Evolutionary conservation across 1,140 invertebrate species (phyloP), one percentile per base, ranked within the genome.

Genomic region (Drosophila nasuta): DNA sequence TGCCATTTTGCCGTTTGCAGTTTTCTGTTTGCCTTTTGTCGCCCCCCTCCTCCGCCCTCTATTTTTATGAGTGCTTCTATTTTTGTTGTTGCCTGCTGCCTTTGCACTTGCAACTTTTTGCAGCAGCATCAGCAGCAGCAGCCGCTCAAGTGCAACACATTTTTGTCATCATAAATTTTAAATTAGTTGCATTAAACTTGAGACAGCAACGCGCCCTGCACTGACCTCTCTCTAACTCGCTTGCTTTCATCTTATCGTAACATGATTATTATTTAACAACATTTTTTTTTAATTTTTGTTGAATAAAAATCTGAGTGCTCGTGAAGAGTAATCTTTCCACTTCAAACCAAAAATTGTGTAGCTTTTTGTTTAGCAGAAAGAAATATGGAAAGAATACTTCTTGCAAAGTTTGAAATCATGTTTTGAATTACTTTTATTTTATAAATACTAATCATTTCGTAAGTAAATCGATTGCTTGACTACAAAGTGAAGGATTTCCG

Each of bases 101-200:
- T 41, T 35, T 56, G 13, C 41, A 45, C 65, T 69, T 83, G 72
- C 56, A 74, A 73, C 73, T 81, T 83, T 77, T 71, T 82, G 76
- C 59, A 33, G 30, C 2, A 20, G 2, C 17, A 20, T 2, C 20
- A 20, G 20, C 20, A 20, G 58, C 67, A 77, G 63, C 63, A 77
- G 73, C 73, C 79, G 69, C 66, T 81, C 73, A 80, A 83, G 77
- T 85, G 81, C 81, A 83, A 56, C 64, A 73, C 30, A 74, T 74
- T 68, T 74, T 68, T 74, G 71, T 62, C 65, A 62, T 85, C 81
- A 83, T 83, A 83, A 85, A 83, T 83, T 81, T 85, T 83, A 81
- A 74, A 83, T 83, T 69, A 85, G 77, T 65, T 83, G 62, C 65
- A 66, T 66, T 68, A 85, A 83, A 82, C 72, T 73, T 77, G 63